Evolutionary conservation across 2,888 invertebrate species (phyloP), one percentile per base, ranked within the genome.

Genomic region (Alsophila aescularia): DNA sequence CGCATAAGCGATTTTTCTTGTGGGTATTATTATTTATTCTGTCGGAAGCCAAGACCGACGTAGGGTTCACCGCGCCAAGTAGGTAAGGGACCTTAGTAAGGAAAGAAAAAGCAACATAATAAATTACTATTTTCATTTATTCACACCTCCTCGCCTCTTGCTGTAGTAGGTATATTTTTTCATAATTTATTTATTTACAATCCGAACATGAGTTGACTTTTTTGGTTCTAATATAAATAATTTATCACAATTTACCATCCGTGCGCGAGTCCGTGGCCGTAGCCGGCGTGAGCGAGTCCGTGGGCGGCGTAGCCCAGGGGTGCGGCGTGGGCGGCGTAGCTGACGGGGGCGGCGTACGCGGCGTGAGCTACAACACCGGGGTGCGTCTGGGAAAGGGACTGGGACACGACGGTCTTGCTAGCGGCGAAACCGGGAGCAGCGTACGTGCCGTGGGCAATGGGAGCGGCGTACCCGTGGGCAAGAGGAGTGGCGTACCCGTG

Each of bases 161-260:
- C 85, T 83, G 79, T 78, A 82, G 78, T 83, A 39, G 6, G 12
- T 12, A 13, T 13, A 32, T 70, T 72, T 77, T 76, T 80, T 73
- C 76, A 78, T 77, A 84, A 77, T 77, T 83, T 84, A 85, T 81
- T 87, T 82, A 84, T 82, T 78, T 87, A 87, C 83, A 86, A 55
- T 65, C 72, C 83, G 81, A 81, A 81, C 82, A 83, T 87, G 88
- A 89, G 87, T 89, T 86, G 76, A 72, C 70, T 79, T 77, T 77
- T 85, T 89, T 84, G 78, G 83, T 83, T 83, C 79, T 81, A 79
- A 83, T n/a, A n/a, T n/a, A 83, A 73, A 64, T 53, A n/a, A 32
- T 3, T 10, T 87, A 89, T 89, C 88, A 90, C 88, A 90, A 84
- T 83, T 87, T 88, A 89, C 88, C 89, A 90, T 79, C 74, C 87